Percentiles rank a stretch among this genome's conserved stretches.
These are phyloP conservation scores for Tenthredo livida DNA, from an alignment of 2,888 invertebrate genomes.

Conservation along the genomic window DNA sequence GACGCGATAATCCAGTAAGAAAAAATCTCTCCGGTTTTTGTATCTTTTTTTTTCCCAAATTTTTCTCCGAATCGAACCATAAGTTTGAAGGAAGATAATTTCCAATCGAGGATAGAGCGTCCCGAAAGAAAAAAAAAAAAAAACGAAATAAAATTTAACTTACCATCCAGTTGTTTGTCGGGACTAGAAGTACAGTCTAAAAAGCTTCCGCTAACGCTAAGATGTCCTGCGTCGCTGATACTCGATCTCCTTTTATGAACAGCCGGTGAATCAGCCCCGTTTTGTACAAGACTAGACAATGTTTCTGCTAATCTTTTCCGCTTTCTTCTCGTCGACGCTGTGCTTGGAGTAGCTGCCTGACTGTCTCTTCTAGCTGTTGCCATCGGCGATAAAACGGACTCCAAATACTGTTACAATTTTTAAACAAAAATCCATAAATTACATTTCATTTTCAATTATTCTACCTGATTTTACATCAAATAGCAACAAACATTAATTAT, in stretches of 20 bases:
- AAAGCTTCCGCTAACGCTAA: conserved; percentile 93
- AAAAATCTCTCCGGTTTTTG: not conserved
- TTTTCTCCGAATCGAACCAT: conserved; percentile 5
- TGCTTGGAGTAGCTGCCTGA: conserved; percentile 78
- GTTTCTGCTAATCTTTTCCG: conserved; percentile 88
- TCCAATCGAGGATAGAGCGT: not conserved
- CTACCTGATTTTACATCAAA: not conserved
- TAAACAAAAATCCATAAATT: conserved; percentile 44
- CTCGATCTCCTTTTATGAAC: conserved; percentile 91
- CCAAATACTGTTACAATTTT: conserved; percentile 76
- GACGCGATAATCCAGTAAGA: not conserved
- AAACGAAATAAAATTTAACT: conserved; percentile 54
- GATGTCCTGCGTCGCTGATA: conserved; percentile 90
- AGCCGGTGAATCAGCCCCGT: conserved; percentile 79
- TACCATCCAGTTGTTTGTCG: conserved; percentile 81
- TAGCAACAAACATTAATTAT: not conserved
- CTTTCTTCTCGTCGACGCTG: conserved; percentile 84
- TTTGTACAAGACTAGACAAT: conserved; percentile 81
- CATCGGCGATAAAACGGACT: conserved; percentile 78
- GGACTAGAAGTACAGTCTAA: conserved; percentile 93
- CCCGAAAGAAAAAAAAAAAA: not conserved
- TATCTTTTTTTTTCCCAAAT: too few species aligned
- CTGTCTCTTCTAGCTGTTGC: conserved; percentile 80
- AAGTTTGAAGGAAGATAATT: conserved; percentile 28
- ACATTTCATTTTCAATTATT: not conserved